phyloP scores from a whole-genome alignment of 2,888 invertebrate genomes.

The Nephrotoma guestfalica region DNA sequence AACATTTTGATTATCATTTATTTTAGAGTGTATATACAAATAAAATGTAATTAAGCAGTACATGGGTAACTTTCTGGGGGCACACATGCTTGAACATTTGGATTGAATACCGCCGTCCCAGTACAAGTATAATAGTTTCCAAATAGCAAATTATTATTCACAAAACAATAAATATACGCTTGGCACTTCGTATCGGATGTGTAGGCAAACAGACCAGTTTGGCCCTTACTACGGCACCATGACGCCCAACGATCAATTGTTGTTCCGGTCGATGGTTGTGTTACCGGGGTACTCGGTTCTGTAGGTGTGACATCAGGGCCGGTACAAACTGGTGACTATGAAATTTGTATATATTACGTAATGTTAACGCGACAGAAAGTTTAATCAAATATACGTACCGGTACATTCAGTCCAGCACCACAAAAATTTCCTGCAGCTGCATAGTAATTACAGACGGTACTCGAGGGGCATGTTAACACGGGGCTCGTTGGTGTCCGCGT shows the following conservation, averaged over 20 bases:
- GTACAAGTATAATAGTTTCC: background rate
- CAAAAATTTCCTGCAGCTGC: background rate
- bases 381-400: background rate
- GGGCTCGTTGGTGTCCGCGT: background rate
- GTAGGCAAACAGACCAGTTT: background rate
- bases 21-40: too few species aligned
- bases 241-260: background rate
- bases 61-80: background rate
- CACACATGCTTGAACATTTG: background rate
- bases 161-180: background rate
- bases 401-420: background rate
- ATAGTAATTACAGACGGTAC: constrained; percentile 1
- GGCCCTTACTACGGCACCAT: background rate
- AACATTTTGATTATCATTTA: too few species aligned
- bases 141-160: background rate
- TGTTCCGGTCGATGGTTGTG: background rate
- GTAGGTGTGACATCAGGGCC: background rate
- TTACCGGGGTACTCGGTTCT: background rate
- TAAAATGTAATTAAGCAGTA: background rate
- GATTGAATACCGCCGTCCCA: background rate
- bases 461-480: background rate
- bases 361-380: background rate
- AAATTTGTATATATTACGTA: background rate
- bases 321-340: background rate
- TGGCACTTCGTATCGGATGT: background rate